These are phyloP conservation scores for Bubo scandiacus DNA, from an alignment of 2,113 vertebrate species.

Conservation along the genomic window DNA sequence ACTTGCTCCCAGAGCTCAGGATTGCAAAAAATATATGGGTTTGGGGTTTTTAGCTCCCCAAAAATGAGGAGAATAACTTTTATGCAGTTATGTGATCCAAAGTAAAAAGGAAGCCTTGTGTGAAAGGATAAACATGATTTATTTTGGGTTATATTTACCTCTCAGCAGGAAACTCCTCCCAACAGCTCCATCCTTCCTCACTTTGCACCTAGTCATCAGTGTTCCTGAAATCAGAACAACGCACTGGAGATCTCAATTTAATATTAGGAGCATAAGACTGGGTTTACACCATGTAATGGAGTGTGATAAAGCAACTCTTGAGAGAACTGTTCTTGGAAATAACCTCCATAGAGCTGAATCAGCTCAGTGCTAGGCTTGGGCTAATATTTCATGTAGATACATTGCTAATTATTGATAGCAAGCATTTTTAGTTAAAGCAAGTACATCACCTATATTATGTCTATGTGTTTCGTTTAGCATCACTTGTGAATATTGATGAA, in stretches of 20 bases:
- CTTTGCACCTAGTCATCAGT: not conserved
- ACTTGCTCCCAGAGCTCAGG: not conserved
- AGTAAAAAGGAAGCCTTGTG: not conserved
- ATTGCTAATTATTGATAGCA: not conserved
- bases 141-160: not conserved
- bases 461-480: not conserved
- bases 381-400: not conserved
- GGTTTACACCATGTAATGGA: not conserved
- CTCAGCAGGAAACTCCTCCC: not conserved
- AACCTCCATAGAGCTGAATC: not conserved
- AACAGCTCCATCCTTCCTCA: not conserved
- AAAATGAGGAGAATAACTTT: not conserved
- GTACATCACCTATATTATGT: accelerated
- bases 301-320: not conserved
- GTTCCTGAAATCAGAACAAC: not conserved
- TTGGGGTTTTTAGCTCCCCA: not conserved
- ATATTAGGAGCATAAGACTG: not conserved
- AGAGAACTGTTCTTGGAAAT: not conserved
- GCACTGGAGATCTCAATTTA: accelerated
- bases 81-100: not conserved
- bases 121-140: not conserved
- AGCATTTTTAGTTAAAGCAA: not conserved
- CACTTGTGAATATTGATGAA: not conserved
- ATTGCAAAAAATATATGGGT: not conserved
- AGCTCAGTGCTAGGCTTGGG: not conserved